These are phyloP conservation scores for Scaeva pyrastri DNA, from an alignment of 2,888 invertebrate species.

Conservation along the genomic window DNA sequence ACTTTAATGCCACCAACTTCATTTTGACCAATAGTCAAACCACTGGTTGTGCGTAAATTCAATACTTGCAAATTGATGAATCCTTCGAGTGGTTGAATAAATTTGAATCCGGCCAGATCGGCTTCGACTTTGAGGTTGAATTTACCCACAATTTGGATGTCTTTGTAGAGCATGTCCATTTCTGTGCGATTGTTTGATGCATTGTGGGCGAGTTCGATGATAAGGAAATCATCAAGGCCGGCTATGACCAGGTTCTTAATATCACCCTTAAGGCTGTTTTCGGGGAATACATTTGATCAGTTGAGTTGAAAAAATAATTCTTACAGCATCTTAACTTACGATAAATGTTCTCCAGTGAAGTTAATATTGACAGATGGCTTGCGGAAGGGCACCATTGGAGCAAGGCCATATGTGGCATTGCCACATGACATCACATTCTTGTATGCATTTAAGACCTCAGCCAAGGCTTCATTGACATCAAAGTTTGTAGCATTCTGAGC, in stretches of 20 bases:
- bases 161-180: conserved; percentile 77
- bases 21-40: conserved; percentile 40
- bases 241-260: conserved; percentile 77
- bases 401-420: conserved; percentile 76
- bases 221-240: conserved; percentile 77
- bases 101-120: conserved; percentile 74
- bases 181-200: conserved; percentile 64
- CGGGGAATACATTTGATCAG: neutral
- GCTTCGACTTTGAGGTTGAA: conserved; percentile 54
- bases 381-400: conserved; percentile 77
- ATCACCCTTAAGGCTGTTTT: conserved; percentile 76
- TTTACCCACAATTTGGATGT: conserved; percentile 77
- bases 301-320: neutral
- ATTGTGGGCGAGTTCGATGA: conserved; percentile 77
- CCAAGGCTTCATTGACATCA: conserved; percentile 76
- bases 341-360: conserved; percentile 13
- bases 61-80: conserved; percentile 30
- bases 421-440: conserved; percentile 79
- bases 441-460: conserved; percentile 74
- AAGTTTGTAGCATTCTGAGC: conserved; percentile 22
- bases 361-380: neutral
- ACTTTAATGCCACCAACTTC: conserved; percentile 76
- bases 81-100: conserved; percentile 26
- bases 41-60: conserved; percentile 36
- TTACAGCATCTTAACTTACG: conserved; percentile 25